Base-by-base conservation (phyloP, 2,113 vertebrate species). In the Indicator indicator region DNA sequence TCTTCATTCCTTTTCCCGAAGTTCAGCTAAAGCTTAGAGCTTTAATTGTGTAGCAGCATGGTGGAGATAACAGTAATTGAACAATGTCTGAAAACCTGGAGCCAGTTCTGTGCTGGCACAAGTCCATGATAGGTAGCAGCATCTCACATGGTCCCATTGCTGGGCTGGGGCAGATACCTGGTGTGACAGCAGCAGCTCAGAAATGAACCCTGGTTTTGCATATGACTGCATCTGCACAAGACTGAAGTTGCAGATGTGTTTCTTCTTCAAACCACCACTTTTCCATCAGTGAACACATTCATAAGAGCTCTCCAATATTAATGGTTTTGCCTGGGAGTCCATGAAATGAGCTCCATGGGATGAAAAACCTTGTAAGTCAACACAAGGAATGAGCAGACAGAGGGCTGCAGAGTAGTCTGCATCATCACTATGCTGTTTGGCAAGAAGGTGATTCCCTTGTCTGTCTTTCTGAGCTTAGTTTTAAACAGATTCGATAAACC, bases 401-500 rank as follows among this genome's bases (percentile, higher is more conserved):
- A 40, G 44, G 56, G 27, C 63, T 54, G 15, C 9, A 56, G 48
- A 15, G 33, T 5, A 6, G 30, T 54, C 58, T 79, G 50, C 5
- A 5, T n/a, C 82, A 21, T 13, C 15, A 0, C 28, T 36, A n/a
- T 3, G 36, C 33, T 50, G 60, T 23, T 85, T 74, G 55, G 44
- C 58, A 94, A 48, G 42, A 62, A 48, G 16, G 13, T 73, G 54
- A 8, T 58, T 95, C 92, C 77, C 12, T 68, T 58, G 12, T 36
- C 44, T 75, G 56, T n/a, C 67, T 80, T 91, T 50, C 40, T 87
- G 70, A 63, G 21, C 50, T 81, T 62, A 38, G 26, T 28, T 90
- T 94, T 72, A 87, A 94, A 86, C 6, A 69, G 55, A 8, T 89
- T 94, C 94, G 86, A 60, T 91, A 42, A 86, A 83, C 46, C 2